Evolutionary conservation across 2,888 invertebrate species (phyloP).

Genomic region (Hedychridium roseum): DNA sequence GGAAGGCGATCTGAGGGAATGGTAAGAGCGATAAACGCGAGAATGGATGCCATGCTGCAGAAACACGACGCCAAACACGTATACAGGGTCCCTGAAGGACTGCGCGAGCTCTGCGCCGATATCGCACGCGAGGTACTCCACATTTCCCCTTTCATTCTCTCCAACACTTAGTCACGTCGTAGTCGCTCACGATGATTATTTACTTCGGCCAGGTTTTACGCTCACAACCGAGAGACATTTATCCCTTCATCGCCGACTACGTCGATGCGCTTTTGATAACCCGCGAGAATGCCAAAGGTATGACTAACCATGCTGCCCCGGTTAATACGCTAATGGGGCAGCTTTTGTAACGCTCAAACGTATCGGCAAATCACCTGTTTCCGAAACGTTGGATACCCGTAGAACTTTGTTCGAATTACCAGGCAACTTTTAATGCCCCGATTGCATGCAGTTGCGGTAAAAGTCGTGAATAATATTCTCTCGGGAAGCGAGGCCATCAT

Average conservation of each 20-base stretch:
- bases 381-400: too few relatives aligned
- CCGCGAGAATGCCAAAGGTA: slow-evolving; percentile 67
- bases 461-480: slow-evolving; percentile 51
- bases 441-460: slow-evolving; percentile 53
- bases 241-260: slow-evolving; percentile 75
- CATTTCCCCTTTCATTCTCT: slow-evolving; percentile 7
- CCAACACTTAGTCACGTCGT: background rate
- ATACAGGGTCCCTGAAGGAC: slow-evolving; percentile 71
- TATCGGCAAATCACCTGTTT: too few relatives aligned
- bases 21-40: too few relatives aligned
- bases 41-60: slow-evolving; percentile 36
- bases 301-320: background rate
- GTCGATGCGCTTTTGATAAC: slow-evolving; percentile 72
- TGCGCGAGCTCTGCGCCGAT: slow-evolving; percentile 76
- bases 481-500: slow-evolving; percentile 50
- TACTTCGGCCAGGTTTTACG: slow-evolving; percentile 70
- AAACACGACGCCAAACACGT: slow-evolving; percentile 64
- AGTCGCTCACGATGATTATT: background rate
- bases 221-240: slow-evolving; percentile 71
- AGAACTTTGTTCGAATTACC: too few relatives aligned
- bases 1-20: too few relatives aligned
- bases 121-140: slow-evolving; percentile 73
- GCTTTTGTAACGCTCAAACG: too few relatives aligned
- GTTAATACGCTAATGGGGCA: background rate
- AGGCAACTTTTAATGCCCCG: too few relatives aligned